Evolutionary conservation across 2,888 invertebrate genomes (phyloP), one percentile per base, ranked within the genome.

Genomic region (Caenorhabditis afra): DNA sequence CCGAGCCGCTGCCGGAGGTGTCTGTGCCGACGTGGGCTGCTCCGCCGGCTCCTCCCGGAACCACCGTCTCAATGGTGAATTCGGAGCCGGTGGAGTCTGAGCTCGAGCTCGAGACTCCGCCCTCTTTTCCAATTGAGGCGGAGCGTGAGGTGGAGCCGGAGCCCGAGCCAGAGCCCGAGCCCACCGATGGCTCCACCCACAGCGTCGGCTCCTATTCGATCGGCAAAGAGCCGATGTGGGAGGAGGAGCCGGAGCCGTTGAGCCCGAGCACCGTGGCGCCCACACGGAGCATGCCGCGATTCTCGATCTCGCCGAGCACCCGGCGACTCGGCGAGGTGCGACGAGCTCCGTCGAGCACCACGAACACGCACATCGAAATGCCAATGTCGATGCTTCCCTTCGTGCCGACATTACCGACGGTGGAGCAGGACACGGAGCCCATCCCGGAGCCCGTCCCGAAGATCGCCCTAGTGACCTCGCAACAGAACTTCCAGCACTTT

Each of bases 171-270:
- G 62, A 59, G 20, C 12, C 1, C n/a, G 11, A 18, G 14, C 0
- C 23, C 5, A 29, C 45, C 0, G 64, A 70, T 45, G 75, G 59
- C 12, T 61, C 80, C 0, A 75, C 75, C 11, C 75, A 75, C 29
- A 80, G 80, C 35, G 47, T 75, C 8, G 80, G 75, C 44, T 76
- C 75, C 4, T 80, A 66, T 50, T 62, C 80, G n/a, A 80, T 76
- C 57, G 75, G 80, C 23, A 75, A 70, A 39, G 75, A 61, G 18
- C 75, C 80, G 49, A 57, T 41, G 18, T 66, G 58, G 53, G 62
- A 53, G n/a, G 79, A 74, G 18, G 65, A 67, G 20, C 55, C 61
- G 45, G 67, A 50, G 22, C 78, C 61, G 18, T 39, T 78, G 64
- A 47, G n/a, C 3, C 20, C 50, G 35, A 62, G 39, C 10, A 64